Evolutionary conservation across 2,797 vertebrate genomes (phyloP).

Genomic region (Buphagus erythrorhynchus): DNA sequence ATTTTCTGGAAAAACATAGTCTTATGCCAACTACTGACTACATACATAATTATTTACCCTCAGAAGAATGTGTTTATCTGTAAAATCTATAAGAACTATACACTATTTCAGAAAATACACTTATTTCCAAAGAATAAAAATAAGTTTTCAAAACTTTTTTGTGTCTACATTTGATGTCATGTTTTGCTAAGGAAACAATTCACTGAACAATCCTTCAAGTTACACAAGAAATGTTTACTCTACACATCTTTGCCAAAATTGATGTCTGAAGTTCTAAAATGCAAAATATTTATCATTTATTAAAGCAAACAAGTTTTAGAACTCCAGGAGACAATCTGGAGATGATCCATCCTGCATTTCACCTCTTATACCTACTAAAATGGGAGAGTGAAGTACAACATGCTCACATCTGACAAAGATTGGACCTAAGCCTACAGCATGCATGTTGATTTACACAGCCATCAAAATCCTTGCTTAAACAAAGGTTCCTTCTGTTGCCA

Average conservation of each 20-base stretch:
- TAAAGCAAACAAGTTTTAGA: not conserved
- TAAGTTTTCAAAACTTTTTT: not conserved
- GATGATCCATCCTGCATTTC: not conserved
- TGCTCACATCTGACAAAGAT: rapidly evolving
- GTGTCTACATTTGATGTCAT: not conserved
- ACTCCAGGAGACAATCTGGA: not conserved
- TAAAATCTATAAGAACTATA: not conserved
- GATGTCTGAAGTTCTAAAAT: not conserved
- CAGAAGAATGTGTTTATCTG: not conserved
- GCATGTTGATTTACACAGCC: not conserved
- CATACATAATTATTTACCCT: not conserved
- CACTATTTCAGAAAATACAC: not conserved
- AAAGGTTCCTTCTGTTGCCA: not conserved
- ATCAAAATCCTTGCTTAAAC: not conserved
- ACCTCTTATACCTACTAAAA: not conserved
- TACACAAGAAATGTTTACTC: not conserved
- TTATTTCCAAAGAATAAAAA: not conserved
- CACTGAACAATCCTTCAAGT: not conserved
- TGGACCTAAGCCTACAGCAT: not conserved
- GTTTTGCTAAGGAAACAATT: not conserved
- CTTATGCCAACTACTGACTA: not conserved
- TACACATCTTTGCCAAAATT: not conserved
- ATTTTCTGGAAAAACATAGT: not conserved
- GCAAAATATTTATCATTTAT: not conserved
- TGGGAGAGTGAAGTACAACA: not conserved